Conservation (phyloP, 2,113 vertebrate species). For the Mustela nigripes region DNA sequence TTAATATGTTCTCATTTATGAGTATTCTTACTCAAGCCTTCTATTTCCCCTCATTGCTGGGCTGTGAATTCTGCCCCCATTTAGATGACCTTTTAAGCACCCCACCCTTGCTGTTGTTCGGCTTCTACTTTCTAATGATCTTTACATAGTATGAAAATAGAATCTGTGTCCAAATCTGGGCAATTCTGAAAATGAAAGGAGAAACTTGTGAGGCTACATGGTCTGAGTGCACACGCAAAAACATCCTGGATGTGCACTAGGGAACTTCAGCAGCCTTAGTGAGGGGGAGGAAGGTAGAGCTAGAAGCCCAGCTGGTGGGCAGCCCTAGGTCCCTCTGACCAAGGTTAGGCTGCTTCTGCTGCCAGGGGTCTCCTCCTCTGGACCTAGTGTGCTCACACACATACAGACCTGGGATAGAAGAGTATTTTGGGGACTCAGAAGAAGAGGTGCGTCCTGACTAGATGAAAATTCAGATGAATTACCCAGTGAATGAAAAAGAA, state of each 20-base stretch:
- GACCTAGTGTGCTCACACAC: not conserved
- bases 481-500: slow-evolving; percentile 86
- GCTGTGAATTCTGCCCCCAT: not conserved
- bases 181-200: not conserved
- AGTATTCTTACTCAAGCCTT: not conserved
- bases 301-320: accelerated
- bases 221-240: accelerated
- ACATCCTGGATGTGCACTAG: not conserved
- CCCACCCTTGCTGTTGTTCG: not conserved
- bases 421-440: not conserved
- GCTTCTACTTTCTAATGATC: not conserved
- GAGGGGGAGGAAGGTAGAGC: not conserved
- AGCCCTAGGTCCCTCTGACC: not conserved
- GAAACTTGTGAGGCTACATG: not conserved
- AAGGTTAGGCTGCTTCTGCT: accelerated
- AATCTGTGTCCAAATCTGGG: not conserved
- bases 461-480: slow-evolving; percentile 84
- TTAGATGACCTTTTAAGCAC: not conserved
- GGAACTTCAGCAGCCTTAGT: accelerated
- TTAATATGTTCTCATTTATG: not conserved
- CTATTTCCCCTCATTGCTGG: not conserved
- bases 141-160: not conserved
- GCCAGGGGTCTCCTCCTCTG: not conserved
- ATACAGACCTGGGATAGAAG: not conserved
- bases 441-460: not conserved